A percentile compares a stretch with the other conserved stretches of the same genome.
phyloP scores from a whole-genome alignment of 2,797 vertebrate species.

The Salarias fasciatus region DNA sequence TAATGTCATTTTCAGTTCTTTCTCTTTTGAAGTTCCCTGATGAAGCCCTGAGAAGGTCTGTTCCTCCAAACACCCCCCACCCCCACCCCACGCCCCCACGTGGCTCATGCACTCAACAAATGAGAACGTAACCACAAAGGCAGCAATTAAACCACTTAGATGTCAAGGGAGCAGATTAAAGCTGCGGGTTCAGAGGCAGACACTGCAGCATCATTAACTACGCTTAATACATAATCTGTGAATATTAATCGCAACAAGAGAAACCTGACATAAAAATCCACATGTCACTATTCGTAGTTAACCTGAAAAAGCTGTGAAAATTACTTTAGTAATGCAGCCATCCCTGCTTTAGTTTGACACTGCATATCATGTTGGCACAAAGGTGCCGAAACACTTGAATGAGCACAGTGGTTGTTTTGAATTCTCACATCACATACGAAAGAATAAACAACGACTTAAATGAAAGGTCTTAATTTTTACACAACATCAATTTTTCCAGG shows the following conservation, averaged over 20 bases:
- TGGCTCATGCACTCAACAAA: slow-evolving; percentile 23
- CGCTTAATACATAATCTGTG: slow-evolving; percentile 56
- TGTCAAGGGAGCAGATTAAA: slow-evolving; percentile 54
- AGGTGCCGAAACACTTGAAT: no score
- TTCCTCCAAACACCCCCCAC: slow-evolving; percentile 1
- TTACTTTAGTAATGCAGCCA: no score
- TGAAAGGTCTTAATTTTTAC: no score
- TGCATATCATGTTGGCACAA: no score
- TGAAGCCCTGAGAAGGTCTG: slow-evolving; percentile 15
- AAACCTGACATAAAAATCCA: slow-evolving; percentile 35
- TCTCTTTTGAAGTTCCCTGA: slow-evolving; percentile 43
- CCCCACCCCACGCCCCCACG: background rate
- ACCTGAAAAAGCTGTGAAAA: slow-evolving; percentile 33
- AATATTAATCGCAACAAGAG: slow-evolving; percentile 60
- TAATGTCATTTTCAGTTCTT: slow-evolving; percentile 7
- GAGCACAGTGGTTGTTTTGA: no score
- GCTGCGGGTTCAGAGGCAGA: slow-evolving; percentile 57
- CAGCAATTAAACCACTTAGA: slow-evolving; percentile 57
- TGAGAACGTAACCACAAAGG: slow-evolving; percentile 49
- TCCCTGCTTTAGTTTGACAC: no score
- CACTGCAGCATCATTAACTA: slow-evolving; percentile 46
- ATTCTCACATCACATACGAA: no score
- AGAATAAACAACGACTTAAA: no score
- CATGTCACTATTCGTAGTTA: slow-evolving; percentile 29
- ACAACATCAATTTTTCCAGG: no score